Conservation (phyloP, 2,113 vertebrate genomes). For the Centropus unirufus region DNA sequence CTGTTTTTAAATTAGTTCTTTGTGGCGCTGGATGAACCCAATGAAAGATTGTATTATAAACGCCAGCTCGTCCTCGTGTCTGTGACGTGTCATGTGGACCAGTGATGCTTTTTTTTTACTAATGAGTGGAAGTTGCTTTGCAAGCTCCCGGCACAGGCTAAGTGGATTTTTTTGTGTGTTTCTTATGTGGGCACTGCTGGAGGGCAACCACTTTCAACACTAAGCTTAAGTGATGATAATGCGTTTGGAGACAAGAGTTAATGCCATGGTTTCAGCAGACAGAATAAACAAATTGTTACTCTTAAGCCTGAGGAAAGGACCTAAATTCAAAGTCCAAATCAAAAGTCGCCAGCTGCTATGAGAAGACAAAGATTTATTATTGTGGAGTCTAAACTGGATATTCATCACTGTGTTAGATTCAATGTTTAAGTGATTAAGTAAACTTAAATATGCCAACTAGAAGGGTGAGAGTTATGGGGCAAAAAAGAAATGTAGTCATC, state of each 20-base stretch:
- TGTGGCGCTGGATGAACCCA: background rate
- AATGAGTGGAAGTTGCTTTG: slow-evolving; percentile 43
- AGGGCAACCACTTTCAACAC: background rate
- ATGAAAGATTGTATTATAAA: slow-evolving; percentile 21
- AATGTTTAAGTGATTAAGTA: slow-evolving; percentile 35
- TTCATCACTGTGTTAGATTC: background rate
- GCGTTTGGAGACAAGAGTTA: slow-evolving; percentile 21
- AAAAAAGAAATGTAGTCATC: slow-evolving; percentile 29
- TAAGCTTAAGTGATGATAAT: slow-evolving; percentile 21
- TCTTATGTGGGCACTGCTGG: background rate
- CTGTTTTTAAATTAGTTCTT: slow-evolving; percentile 44
- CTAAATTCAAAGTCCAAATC: slow-evolving; percentile 57
- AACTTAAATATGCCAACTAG: slow-evolving; percentile 37
- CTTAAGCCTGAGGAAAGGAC: slow-evolving; percentile 21
- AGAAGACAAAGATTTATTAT: slow-evolving; percentile 63
- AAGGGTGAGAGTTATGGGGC: background rate
- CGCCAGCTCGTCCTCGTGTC: background rate
- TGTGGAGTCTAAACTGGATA: slow-evolving; percentile 30
- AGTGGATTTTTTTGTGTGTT: background rate
- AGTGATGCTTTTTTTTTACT: slow-evolving; percentile 26
- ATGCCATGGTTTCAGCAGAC: slow-evolving; percentile 6
- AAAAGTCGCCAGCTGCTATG: slow-evolving; percentile 9
- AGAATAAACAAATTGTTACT: slow-evolving; percentile 58
- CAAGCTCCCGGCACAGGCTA: background rate
- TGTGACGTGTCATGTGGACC: background rate